These are phyloP conservation scores for Lithosia quadra DNA, from an alignment of 2,888 invertebrate genomes.

Conservation along the genomic window DNA sequence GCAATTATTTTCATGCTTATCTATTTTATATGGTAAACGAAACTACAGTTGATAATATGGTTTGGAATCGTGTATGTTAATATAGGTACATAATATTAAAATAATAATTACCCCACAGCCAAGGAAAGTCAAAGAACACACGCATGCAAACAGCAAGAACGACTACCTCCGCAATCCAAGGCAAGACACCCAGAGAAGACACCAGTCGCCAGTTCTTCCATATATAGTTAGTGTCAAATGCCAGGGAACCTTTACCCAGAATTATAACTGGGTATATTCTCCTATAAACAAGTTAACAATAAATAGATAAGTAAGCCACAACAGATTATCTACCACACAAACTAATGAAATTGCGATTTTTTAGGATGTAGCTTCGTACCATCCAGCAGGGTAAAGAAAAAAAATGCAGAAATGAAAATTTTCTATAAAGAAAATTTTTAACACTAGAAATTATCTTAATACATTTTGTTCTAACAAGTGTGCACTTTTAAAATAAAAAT, in stretches of 20 bases:
- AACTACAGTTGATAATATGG: too few relatives aligned
- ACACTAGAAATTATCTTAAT: too few relatives aligned
- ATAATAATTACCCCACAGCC: slow-evolving; percentile 75
- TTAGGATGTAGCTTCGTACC: too few relatives aligned
- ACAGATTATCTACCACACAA: too few relatives aligned
- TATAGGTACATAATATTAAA: not conserved
- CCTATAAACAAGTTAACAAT: slow-evolving; percentile 51
- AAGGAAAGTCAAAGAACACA: slow-evolving; percentile 72
- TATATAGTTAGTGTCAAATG: slow-evolving; percentile 75
- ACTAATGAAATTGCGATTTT: too few relatives aligned
- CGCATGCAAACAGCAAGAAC: slow-evolving; percentile 69
- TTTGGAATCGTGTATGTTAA: not conserved
- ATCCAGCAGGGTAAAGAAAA: too few relatives aligned
- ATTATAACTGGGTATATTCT: slow-evolving; percentile 80
- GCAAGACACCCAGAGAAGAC: slow-evolving; percentile 69
- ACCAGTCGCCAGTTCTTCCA: slow-evolving; percentile 71
- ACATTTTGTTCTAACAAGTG: too few relatives aligned
- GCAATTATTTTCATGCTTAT: not conserved
- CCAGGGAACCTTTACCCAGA: slow-evolving; percentile 78
- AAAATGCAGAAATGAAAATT: too few relatives aligned
- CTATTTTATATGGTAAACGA: not conserved
- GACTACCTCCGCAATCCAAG: slow-evolving; percentile 74
- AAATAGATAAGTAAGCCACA: not conserved
- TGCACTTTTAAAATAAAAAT: too few relatives aligned
- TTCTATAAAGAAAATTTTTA: too few relatives aligned